These are phyloP conservation scores for Embiotoca jacksoni DNA, from an alignment of 2,113 vertebrate genomes.

Conservation along the genomic window DNA sequence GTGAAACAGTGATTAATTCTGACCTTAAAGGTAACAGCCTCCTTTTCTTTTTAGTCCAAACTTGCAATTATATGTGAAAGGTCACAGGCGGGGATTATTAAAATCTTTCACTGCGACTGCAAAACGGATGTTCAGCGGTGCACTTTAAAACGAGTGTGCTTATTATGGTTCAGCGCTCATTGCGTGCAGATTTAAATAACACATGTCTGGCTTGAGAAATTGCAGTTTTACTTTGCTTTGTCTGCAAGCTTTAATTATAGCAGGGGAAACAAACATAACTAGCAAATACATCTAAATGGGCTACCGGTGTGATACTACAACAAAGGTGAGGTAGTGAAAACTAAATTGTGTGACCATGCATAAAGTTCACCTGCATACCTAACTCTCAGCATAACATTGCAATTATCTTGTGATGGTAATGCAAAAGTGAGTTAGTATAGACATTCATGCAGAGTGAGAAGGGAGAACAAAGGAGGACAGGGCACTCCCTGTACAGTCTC, in stretches of 20 bases:
- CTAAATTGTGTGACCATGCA: not conserved
- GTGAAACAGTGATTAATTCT: not conserved
- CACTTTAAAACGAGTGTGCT: slow-evolving; percentile 28
- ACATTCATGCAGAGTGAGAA: not conserved
- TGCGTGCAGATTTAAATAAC: slow-evolving; percentile 51
- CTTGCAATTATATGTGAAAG: slow-evolving; percentile 29
- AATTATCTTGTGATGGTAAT: slow-evolving; percentile 2
- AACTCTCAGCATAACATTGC: slow-evolving; percentile 6
- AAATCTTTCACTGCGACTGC: slow-evolving; percentile 44
- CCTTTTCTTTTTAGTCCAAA: not conserved
- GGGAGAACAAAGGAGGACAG: not conserved
- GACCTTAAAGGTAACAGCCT: not conserved
- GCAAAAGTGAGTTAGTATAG: slow-evolving; percentile 17
- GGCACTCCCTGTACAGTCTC: slow-evolving; percentile 3
- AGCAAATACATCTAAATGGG: not conserved
- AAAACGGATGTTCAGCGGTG: slow-evolving; percentile 26
- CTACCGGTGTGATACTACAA: not conserved
- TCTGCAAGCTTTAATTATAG: slow-evolving; percentile 11
- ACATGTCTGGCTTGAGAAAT: slow-evolving; percentile 37
- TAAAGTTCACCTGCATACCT: not conserved
- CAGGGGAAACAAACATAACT: not conserved
- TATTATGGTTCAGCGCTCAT: slow-evolving; percentile 43
- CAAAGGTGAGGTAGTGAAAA: not conserved
- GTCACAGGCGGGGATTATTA: slow-evolving; percentile 39
- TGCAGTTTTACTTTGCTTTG: slow-evolving; percentile 25